These are phyloP conservation scores for Eidolon dupreanum DNA, from an alignment of 2,797 vertebrate species.

Conservation along the genomic window DNA sequence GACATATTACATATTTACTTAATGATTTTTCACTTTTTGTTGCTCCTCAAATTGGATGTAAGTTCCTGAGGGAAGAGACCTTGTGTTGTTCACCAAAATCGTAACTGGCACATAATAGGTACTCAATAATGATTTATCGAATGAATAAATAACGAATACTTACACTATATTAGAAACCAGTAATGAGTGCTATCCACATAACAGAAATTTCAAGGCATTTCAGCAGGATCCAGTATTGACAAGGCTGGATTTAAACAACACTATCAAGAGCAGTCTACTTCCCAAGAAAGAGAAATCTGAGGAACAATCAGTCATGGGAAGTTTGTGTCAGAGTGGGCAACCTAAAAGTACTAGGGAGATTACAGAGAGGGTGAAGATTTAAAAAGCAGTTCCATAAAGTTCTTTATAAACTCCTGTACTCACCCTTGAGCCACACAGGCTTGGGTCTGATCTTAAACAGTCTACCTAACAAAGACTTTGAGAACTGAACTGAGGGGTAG, in stretches of 20 bases:
- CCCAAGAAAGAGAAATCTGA: background rate
- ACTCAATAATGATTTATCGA: background rate
- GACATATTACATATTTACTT: background rate
- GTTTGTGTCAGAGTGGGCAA: background rate
- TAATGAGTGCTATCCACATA: background rate
- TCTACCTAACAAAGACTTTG: background rate
- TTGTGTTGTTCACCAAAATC: background rate
- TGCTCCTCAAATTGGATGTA: background rate
- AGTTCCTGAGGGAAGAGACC: background rate
- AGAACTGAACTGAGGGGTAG: background rate
- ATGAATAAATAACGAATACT: background rate
- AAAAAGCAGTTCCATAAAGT: background rate
- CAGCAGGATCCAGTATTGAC: background rate
- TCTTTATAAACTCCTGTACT: background rate
- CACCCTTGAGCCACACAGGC: background rate
- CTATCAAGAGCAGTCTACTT: background rate
- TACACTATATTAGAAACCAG: background rate
- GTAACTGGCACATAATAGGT: background rate
- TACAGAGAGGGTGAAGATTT: background rate
- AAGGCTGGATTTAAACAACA: background rate
- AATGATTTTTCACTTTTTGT: background rate
- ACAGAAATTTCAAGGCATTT: background rate
- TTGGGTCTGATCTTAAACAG: background rate
- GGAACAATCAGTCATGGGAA: too few species aligned
- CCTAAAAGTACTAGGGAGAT: background rate